Percentiles rank a stretch among this genome's conserved stretches.
Conservation (phyloP, 2,113 vertebrate species). For the Perca fluviatilis region DNA sequence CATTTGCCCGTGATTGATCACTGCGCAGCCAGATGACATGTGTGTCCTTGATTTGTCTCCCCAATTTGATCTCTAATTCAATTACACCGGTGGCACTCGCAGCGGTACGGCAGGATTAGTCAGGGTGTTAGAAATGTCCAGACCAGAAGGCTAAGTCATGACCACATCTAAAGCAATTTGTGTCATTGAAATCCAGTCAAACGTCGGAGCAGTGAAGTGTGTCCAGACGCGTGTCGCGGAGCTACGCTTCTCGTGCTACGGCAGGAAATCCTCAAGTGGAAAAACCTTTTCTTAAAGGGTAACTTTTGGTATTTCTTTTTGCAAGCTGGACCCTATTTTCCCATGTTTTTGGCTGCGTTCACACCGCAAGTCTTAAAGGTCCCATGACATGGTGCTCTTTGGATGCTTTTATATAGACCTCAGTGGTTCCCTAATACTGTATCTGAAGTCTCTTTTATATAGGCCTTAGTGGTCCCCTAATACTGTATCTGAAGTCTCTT, state of each 20-base stretch:
- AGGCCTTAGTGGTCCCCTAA: too few species aligned
- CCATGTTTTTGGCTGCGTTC: too few species aligned
- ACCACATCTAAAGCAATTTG: conserved; percentile 77
- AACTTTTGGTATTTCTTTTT: too few species aligned
- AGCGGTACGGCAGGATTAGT: conserved; percentile 75
- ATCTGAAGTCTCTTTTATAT: too few species aligned
- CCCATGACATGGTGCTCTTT: too few species aligned
- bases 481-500: too few species aligned
- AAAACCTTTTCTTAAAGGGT: too few species aligned
- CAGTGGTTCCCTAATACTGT: too few species aligned
- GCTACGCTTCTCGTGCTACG: neutral
- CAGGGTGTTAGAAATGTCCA: conserved; percentile 60
- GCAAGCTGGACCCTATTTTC: too few species aligned
- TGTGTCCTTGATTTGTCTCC: conserved; percentile 63
- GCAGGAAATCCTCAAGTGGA: neutral
- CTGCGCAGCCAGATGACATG: conserved; percentile 34
- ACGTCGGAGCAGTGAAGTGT: conserved; percentile 29
- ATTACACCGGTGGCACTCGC: conserved; percentile 74
- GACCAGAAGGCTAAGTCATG: conserved; percentile 74
- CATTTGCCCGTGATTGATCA: conserved; percentile 56
- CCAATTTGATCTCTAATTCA: conserved; percentile 75
- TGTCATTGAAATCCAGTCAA: conserved; percentile 74
- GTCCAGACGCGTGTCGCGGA: neutral
- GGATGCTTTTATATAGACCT: too few species aligned
- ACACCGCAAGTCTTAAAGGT: too few species aligned